These are phyloP conservation scores for Anguilla obscura DNA, from an alignment of 2,797 vertebrate species.

Conservation along the genomic window DNA sequence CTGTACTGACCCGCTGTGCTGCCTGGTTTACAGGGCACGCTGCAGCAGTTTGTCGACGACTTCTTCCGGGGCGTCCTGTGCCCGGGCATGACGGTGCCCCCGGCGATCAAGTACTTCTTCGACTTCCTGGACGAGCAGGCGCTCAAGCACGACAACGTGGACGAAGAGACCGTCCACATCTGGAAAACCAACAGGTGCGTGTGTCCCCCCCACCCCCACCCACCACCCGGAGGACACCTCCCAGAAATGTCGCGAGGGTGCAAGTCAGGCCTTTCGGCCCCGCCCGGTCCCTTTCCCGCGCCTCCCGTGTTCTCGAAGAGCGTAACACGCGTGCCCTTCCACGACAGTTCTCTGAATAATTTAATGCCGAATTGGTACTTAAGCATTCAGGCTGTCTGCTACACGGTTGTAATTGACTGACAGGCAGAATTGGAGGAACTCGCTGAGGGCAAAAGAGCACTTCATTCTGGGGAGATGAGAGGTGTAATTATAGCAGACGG, in stretches of 20 bases:
- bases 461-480: constrained; percentile 66
- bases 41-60: constrained; percentile 98
- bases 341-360: not conserved
- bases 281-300: no score
- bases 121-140: constrained; percentile 98
- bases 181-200: constrained; percentile 97
- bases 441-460: constrained; percentile 5
- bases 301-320: not conserved
- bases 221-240: not conserved
- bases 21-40: constrained; percentile 80
- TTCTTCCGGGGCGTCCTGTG: constrained; percentile 95
- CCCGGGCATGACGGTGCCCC: constrained; percentile 85
- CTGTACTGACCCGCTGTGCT: not conserved
- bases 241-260: not conserved
- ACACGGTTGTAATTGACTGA: constrained; percentile 68
- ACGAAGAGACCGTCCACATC: constrained; percentile 97
- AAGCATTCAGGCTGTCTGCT: constrained; percentile 40
- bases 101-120: constrained; percentile 97
- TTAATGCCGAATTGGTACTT: constrained; percentile 5
- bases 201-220: not conserved
- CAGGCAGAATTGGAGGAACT: constrained; percentile 37
- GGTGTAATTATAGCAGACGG: constrained; percentile 67
- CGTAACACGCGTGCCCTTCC: not conserved
- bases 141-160: constrained; percentile 88
- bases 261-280: not conserved